phyloP scores from a whole-genome alignment of 2,888 invertebrate genomes.

The Standfussiana lucernea region DNA sequence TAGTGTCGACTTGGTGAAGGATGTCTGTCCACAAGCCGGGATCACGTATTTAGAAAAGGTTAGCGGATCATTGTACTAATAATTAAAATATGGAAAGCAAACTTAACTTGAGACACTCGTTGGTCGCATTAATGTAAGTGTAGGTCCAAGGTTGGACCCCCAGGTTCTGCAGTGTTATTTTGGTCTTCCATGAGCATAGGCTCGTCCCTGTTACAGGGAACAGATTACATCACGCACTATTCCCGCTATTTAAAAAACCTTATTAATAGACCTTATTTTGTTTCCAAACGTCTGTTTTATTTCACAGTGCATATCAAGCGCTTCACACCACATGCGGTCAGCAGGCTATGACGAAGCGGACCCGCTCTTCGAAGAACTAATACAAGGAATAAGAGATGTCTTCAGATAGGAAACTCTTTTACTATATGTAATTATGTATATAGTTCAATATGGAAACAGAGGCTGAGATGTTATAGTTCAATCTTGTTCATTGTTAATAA shows the following conservation, averaged over 20 bases:
- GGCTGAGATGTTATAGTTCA: neutral
- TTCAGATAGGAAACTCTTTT: slow-evolving; percentile 75
- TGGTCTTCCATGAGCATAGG: neutral
- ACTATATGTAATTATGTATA: neutral
- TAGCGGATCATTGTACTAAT: slow-evolving; percentile 28
- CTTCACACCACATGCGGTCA: slow-evolving; percentile 88
- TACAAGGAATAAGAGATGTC: slow-evolving; percentile 80
- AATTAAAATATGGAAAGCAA: slow-evolving; percentile 59
- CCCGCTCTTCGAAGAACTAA: slow-evolving; percentile 72
- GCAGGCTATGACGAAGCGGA: slow-evolving; percentile 83
- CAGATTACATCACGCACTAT: neutral
- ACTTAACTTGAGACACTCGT: neutral
- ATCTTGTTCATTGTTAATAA: neutral
- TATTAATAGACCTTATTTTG: too few species aligned
- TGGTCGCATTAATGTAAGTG: neutral
- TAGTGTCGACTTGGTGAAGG: slow-evolving; percentile 81
- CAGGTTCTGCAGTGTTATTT: neutral
- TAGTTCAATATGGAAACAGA: neutral
- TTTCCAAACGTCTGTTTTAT: slow-evolving; percentile 79
- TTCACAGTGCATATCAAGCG: slow-evolving; percentile 89
- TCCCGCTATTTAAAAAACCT: too few species aligned
- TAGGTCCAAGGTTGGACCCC: neutral
- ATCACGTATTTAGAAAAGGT: slow-evolving; percentile 91
- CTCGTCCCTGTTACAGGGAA: neutral
- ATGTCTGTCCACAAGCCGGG: slow-evolving; percentile 88